Percentiles rank a stretch among this genome's conserved stretches.
phyloP scores from a whole-genome alignment of 64 coral and sea anemone genomes.

The Porites australiensis region DNA sequence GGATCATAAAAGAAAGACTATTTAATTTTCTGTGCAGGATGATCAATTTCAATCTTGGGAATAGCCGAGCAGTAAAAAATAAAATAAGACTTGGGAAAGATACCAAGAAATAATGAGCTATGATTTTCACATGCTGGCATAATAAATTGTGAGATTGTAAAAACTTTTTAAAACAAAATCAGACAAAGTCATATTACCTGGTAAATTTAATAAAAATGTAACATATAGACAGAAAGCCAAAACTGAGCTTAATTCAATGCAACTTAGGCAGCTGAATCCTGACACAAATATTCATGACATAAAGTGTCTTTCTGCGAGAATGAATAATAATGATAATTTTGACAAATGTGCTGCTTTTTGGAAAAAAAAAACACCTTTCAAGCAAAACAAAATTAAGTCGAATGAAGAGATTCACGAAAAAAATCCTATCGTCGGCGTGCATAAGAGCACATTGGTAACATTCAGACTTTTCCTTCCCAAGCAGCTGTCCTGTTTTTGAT shows the following conservation, averaged over 20 bases:
- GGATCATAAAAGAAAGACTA: conserved; percentile 1
- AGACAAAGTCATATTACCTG: neutral
- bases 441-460: neutral
- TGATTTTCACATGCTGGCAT: neutral
- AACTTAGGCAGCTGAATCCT: conserved; percentile 15
- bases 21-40: neutral
- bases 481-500: conserved; percentile 4
- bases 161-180: neutral
- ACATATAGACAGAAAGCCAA: conserved; percentile 13
- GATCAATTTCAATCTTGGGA: neutral
- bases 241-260: conserved; percentile 13
- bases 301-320: conserved; percentile 12
- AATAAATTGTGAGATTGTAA: neutral
- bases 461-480: conserved; percentile 31
- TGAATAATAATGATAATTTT: conserved; percentile 40
- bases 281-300: conserved; percentile 21
- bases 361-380: conserved; percentile 21
- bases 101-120: neutral
- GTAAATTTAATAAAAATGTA: conserved; percentile 20
- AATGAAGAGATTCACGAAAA: neutral
- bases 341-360: conserved; percentile 20
- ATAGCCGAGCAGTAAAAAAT: neutral
- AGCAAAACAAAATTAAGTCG: conserved; percentile 13
- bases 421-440: neutral
- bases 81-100: neutral